phyloP scores from a whole-genome alignment of 2,888 invertebrate genomes.

The Crossocerus cetratus region DNA sequence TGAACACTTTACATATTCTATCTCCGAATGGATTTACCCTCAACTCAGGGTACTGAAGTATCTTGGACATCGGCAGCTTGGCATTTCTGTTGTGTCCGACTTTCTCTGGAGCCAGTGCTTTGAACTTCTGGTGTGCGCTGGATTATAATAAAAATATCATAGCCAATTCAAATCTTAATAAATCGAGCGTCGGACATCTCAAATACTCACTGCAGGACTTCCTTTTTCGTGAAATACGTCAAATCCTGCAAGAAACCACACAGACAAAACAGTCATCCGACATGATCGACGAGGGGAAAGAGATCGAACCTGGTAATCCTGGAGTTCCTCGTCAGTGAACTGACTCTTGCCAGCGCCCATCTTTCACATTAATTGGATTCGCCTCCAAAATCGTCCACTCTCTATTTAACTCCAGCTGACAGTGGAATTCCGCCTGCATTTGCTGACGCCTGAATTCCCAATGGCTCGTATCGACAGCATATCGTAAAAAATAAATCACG shows the following conservation, averaged over 20 bases:
- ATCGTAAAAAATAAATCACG: neutral
- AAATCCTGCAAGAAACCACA: slow-evolving; percentile 83
- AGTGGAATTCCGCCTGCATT: neutral
- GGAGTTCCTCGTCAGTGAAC: slow-evolving; percentile 91
- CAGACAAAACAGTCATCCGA: neutral
- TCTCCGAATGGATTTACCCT: slow-evolving; percentile 95
- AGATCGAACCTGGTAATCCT: slow-evolving; percentile 89
- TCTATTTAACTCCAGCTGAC: slow-evolving; percentile 1
- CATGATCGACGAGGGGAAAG: neutral
- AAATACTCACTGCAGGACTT: slow-evolving; percentile 90
- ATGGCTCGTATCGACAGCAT: neutral
- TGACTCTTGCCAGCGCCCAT: slow-evolving; percentile 92
- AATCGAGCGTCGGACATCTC: slow-evolving; percentile 15
- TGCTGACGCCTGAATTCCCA: neutral
- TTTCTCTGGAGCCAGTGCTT: slow-evolving; percentile 92
- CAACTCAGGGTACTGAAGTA: slow-evolving; percentile 91
- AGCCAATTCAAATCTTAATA: slow-evolving; percentile 16
- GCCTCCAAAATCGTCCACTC: neutral
- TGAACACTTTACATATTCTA: slow-evolving; percentile 94
- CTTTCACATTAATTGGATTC: slow-evolving; percentile 45
- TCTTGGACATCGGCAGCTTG: slow-evolving; percentile 89
- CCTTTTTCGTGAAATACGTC: slow-evolving; percentile 95
- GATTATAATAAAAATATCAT: neutral
- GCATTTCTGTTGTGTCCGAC: slow-evolving; percentile 93
- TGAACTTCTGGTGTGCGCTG: slow-evolving; percentile 94